Conservation (phyloP, 2,888 invertebrate species). For the Dromius quadrimaculatus region DNA sequence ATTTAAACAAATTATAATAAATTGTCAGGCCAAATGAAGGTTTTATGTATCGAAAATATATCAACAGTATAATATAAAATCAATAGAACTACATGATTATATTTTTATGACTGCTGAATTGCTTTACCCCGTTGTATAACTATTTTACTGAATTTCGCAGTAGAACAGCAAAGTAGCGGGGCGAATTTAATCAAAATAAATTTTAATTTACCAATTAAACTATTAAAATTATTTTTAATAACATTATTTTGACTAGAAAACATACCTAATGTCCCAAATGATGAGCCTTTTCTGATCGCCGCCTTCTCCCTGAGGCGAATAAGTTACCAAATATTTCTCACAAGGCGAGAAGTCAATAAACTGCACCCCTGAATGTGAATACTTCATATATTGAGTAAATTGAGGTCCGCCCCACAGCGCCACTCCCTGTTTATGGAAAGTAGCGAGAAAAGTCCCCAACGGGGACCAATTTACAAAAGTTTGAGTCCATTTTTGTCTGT, state of each 20-base stretch:
- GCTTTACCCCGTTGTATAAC: constrained; percentile 21
- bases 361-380: constrained; percentile 90
- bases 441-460: constrained; percentile 94
- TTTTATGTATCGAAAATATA: background rate
- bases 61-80: background rate
- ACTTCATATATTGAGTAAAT: constrained; percentile 92
- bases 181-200: constrained; percentile 16
- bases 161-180: constrained; percentile 53
- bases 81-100: background rate
- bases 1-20: background rate
- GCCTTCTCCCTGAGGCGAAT: constrained; percentile 83
- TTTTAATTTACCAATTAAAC: constrained; percentile 3
- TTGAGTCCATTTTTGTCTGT: constrained; percentile 95
- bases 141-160: constrained; percentile 26
- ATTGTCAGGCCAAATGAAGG: background rate
- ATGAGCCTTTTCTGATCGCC: constrained; percentile 85
- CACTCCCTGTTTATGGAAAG: constrained; percentile 95
- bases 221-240: constrained; percentile 9
- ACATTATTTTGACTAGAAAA: constrained; percentile 9
- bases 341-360: constrained; percentile 98
- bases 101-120: constrained; percentile 5
- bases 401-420: constrained; percentile 97
- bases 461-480: constrained; percentile 98
- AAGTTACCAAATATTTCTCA: constrained; percentile 96
- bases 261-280: constrained; percentile 94